phyloP scores from a whole-genome alignment of 2,888 invertebrate genomes.

The Nephrotoma guestfalica region DNA sequence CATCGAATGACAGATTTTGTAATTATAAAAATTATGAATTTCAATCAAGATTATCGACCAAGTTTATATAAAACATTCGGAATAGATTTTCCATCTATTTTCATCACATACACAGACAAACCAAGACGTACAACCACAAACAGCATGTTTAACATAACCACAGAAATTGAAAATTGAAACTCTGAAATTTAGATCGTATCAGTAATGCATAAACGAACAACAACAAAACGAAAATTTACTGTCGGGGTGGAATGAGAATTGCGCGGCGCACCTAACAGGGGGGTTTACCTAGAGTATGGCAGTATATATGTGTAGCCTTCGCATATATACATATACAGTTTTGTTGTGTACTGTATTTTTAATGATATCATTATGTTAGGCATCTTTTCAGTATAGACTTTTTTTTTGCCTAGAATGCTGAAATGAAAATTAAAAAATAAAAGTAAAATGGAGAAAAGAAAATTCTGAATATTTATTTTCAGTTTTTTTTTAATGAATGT shows the following conservation, averaged over 20 bases:
- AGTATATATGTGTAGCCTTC: background rate
- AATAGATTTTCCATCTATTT: background rate
- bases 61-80: background rate
- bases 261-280: background rate
- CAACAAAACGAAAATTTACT: background rate
- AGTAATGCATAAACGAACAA: background rate
- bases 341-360: background rate
- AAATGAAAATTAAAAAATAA: background rate
- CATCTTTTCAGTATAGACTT: background rate
- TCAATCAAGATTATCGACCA: background rate
- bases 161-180: background rate
- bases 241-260: background rate
- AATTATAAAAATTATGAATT: background rate
- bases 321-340: background rate
- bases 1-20: no score
- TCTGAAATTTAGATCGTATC: background rate
- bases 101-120: background rate
- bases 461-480: background rate
- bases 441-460: background rate
- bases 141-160: background rate
- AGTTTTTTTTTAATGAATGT: background rate
- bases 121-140: background rate
- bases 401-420: background rate
- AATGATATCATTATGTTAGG: background rate
- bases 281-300: background rate